phyloP scores from a whole-genome alignment of 2,113 vertebrate species.

The Ariopsis seemanni region DNA sequence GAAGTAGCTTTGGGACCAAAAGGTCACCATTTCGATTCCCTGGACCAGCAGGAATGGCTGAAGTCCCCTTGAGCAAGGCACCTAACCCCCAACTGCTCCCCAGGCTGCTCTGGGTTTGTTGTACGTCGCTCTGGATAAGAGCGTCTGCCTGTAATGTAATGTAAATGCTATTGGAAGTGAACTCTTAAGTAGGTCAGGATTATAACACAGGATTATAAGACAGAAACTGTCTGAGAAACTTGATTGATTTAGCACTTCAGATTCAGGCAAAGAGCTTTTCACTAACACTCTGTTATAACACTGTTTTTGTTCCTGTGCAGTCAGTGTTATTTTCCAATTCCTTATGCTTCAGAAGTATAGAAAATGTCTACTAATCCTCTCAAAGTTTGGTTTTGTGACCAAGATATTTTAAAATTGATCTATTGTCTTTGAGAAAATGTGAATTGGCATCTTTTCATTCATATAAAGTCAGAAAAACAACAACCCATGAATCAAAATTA shows the following conservation, averaged over 20 bases:
- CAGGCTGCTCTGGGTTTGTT: too few relatives aligned
- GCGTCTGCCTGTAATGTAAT: too few relatives aligned
- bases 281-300: not conserved
- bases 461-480: not conserved
- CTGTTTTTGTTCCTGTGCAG: not conserved
- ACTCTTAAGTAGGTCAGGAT: not conserved
- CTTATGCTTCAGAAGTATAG: not conserved
- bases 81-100: too few relatives aligned
- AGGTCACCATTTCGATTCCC: too few relatives aligned
- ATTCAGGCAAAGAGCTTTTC: not conserved
- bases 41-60: too few relatives aligned
- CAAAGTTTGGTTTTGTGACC: not conserved
- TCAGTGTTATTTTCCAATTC: not conserved
- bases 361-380: not conserved
- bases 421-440: too few relatives aligned
- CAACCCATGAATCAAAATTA: not conserved
- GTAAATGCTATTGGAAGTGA: too few relatives aligned
- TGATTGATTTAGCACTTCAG: not conserved
- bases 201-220: not conserved
- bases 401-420: not conserved
- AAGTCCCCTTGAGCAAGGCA: too few relatives aligned
- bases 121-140: too few relatives aligned
- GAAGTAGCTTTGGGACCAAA: too few relatives aligned
- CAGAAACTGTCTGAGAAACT: not conserved
- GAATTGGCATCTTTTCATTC: not conserved